A percentile compares a stretch with the other conserved stretches of the same genome.
These are phyloP conservation scores for Rhabdornis inornatus DNA, from an alignment of 2,113 vertebrate genomes.

Conservation along the genomic window DNA sequence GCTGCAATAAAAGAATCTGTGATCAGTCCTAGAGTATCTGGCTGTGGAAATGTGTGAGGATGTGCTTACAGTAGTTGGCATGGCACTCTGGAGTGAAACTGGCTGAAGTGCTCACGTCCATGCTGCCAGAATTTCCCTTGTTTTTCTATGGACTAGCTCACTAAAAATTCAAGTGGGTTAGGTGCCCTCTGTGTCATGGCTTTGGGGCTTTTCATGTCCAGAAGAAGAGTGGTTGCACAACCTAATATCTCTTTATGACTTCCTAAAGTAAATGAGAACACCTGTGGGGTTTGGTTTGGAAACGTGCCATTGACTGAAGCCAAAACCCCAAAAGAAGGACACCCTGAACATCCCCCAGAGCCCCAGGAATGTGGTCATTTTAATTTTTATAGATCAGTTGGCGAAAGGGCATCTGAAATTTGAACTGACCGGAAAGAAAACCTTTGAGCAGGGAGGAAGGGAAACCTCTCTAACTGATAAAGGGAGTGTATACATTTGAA, in stretches of 20 bases:
- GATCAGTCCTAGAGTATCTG: not conserved
- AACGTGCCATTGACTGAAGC: not conserved
- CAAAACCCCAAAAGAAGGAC: not conserved
- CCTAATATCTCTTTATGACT: not conserved
- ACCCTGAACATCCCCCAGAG: not conserved
- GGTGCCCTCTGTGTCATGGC: not conserved
- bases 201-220: not conserved
- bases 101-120: not conserved
- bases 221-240: not conserved
- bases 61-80: not conserved
- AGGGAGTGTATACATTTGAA: not conserved
- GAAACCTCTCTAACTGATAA: not conserved
- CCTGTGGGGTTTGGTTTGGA: not conserved
- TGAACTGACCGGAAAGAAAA: not conserved
- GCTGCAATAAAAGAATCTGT: not conserved
- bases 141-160: not conserved
- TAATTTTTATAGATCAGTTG: not conserved
- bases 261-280: not conserved
- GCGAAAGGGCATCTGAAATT: not conserved
- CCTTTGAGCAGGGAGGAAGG: not conserved
- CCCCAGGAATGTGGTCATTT: not conserved
- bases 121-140: not conserved
- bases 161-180: not conserved
- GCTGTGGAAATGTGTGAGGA: not conserved
- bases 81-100: not conserved